Conservation (phyloP, 1,140 invertebrate species). For the Platorchestia sp. region DNA sequence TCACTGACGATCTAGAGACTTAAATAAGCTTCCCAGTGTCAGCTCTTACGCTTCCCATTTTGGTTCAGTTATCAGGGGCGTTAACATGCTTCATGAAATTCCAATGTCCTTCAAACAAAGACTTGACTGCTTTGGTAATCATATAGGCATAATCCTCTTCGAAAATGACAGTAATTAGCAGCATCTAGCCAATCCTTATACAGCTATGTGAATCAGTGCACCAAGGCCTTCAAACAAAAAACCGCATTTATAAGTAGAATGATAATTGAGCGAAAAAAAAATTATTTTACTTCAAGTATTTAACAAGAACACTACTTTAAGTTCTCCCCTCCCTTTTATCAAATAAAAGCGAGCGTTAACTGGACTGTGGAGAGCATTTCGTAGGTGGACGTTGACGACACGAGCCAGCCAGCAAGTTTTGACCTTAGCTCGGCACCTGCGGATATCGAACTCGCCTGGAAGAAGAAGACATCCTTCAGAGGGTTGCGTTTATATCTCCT, state of each 20-base stretch:
- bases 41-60: not conserved
- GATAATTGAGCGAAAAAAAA: no score
- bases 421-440: not conserved
- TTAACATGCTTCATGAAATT: not conserved
- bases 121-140: not conserved
- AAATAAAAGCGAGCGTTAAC: no score
- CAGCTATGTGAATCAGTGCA: no score
- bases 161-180: not conserved
- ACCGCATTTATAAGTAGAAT: no score
- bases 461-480: conserved; percentile 23
- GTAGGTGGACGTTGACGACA: no score
- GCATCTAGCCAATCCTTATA: no score
- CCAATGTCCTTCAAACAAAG: not conserved
- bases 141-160: not conserved
- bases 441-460: not conserved
- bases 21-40: not conserved
- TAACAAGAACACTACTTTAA: no score
- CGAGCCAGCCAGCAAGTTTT: not conserved
- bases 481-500: conserved; percentile 10
- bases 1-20: no score
- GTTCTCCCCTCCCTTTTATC: no score
- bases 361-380: no score
- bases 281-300: no score
- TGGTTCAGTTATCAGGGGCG: not conserved
- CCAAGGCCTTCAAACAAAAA: no score